Base-by-base conservation (phyloP, 2,888 invertebrate genomes). In the Agrenia bidenticulata region DNA sequence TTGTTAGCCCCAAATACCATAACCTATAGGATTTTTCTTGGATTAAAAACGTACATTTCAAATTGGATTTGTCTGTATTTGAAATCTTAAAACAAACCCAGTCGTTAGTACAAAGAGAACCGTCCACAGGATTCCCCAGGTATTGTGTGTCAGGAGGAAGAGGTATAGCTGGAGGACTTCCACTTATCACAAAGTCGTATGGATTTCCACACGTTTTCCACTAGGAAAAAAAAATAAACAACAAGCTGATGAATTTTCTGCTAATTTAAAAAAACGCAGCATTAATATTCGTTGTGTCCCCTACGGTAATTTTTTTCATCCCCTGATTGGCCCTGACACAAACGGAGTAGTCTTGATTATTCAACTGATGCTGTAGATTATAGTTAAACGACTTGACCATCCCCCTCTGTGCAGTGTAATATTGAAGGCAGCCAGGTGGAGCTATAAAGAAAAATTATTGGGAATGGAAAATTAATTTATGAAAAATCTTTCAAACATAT, bases 401-500 rank as follows among this genome's bases (percentile, higher is more conserved):
- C 23, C 63, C 72, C n/a, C 70, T 50, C 49, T 61, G 68, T 2
- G 67, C 64, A 2, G 73, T 73, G 59, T 51, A 75, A 27, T 73
- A 75, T 27, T 75, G 75, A 2, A 73, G 66, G 17, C 75, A 75
- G 7, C 75, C 75, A 1, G 57, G 21, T 9, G 75, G 75, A 51
- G 75, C 75, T 74, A 26, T 26, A 53, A 19, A 26, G 5, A 49
- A 53, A 17, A n/a, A n/a, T n/a, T n/a, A n/a, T 55, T 19, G 19
- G 19, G 24, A 49, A 23, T 19, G 5, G 9, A n/a, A 9, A 49
- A 26, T 59, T 45, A 49, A 15, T 9, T 9, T 32, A 27, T 15
- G n/a, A 21, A 13, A 13, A 57, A 39, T n/a, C 24, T 5, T 39
- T 27, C 23, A 11, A 11, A 41, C n/a, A 62, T n/a, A 17, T 13